Conservation (phyloP, 2,797 vertebrate genomes). For the Otus scops region DNA sequence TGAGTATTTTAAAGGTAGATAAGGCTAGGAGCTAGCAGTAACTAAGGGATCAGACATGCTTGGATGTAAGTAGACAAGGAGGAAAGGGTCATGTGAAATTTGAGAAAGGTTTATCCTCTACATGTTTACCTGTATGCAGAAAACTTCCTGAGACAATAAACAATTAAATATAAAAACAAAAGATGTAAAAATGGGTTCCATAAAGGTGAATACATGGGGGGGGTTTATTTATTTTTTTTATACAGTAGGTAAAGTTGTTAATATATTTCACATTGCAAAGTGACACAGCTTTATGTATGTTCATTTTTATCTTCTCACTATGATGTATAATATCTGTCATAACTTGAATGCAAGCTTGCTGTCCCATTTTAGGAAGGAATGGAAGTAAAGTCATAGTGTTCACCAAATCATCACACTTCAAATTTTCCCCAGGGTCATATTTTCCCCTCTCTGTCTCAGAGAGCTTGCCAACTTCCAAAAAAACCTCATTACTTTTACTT, state of each 20-base stretch:
- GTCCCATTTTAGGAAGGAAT: neutral
- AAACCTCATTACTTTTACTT: neutral
- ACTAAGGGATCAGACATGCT: neutral
- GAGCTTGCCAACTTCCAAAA: neutral
- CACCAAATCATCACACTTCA: neutral
- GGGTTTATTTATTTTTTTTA: neutral
- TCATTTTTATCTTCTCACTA: neutral
- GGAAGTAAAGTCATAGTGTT: neutral
- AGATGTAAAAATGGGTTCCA: neutral
- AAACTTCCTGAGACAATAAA: neutral
- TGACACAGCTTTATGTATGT: neutral
- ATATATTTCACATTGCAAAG: neutral
- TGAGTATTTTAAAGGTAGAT: neutral
- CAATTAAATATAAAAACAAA: neutral
- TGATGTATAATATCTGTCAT: neutral
- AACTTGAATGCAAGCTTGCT: neutral
- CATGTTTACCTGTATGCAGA: neutral
- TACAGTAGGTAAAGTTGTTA: neutral
- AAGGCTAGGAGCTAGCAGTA: neutral
- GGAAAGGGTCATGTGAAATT: neutral
- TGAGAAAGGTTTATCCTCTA: neutral
- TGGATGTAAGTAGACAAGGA: neutral
- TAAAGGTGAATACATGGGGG: neutral
- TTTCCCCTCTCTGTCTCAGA: neutral
- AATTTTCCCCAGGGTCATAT: neutral